These are phyloP conservation scores for Pseudoatta argentina DNA, from an alignment of 1,140 invertebrate species.

Conservation along the genomic window DNA sequence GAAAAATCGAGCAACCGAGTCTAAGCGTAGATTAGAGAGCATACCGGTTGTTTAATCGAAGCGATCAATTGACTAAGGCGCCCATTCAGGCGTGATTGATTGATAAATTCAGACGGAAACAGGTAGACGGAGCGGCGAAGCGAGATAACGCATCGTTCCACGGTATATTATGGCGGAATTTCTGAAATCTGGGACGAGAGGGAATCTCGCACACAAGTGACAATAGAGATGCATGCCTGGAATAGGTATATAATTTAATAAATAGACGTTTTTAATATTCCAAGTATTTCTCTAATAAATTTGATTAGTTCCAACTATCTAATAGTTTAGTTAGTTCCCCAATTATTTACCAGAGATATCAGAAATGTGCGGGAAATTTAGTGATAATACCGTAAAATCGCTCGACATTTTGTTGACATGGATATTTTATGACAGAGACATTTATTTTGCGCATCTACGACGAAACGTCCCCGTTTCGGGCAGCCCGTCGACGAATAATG, in stretches of 20 bases:
- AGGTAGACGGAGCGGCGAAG: not conserved
- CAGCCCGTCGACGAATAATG: conserved; percentile 32
- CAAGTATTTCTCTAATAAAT: not conserved
- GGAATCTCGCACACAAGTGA: not conserved
- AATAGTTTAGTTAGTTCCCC: too few species aligned
- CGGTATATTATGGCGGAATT: conserved; percentile 20
- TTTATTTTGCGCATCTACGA: conserved; percentile 2
- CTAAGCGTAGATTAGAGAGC: conserved; percentile 28
- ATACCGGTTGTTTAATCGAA: conserved; percentile 17
- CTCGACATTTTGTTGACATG: not conserved
- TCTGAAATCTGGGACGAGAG: conserved; percentile 15
- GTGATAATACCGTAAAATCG: not conserved
- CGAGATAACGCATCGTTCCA: conserved; percentile 1
- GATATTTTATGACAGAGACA: conserved; percentile 5
- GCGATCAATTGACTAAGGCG: conserved; percentile 16
- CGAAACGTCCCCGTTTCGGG: not conserved
- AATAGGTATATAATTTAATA: not conserved
- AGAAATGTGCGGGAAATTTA: not conserved
- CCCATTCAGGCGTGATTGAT: conserved; percentile 36
- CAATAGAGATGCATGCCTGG: not conserved
- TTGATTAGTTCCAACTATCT: not conserved
- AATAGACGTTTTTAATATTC: not conserved
- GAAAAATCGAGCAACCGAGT: conserved; percentile 5
- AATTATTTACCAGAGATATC: not conserved
- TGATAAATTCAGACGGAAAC: conserved; percentile 45